Base-by-base conservation (phyloP, 1,140 invertebrate species). In the Lepidurus packardi region DNA sequence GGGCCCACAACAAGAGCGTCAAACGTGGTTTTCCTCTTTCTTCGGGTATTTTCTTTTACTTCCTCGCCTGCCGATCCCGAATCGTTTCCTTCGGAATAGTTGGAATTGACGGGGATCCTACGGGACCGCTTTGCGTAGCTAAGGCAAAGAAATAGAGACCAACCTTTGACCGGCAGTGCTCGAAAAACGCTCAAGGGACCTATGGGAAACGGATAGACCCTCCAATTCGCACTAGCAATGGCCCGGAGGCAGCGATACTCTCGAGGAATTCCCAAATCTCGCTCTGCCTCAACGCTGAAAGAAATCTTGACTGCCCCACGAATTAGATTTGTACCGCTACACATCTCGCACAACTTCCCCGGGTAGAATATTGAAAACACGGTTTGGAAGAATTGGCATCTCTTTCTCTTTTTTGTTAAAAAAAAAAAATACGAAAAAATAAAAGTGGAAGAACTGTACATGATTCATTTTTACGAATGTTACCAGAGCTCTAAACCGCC, bases 61-160 rank as follows among this genome's bases (percentile, higher is more conserved):
- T 65, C 9, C 16, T 13, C 6, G 53, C 7, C 16, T n/a, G 53
- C 4, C 21, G 16, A 7, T 13, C 53, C 16, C 16, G 21, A 65
- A 21, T 16, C 7, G 53, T 65, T 65, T 65, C 21, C 53, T 21
- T 1, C n/a, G 7, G 53, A 21, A 65, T n/a, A 21, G 53, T 65
- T 65, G 53, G 53, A 65, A 65, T 65, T 65, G 53, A 65, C 53
- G 21, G 4, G 21, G 53, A 65, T 65, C 53, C 53, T 65, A 16
- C 6, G 53, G 53, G 53, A 65, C 53, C 53, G 53, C 53, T 65
- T 65, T 65, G 53, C n/a, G 53, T 65, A 65, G 53, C 53, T 65
- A 65, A 65, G 53, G 53, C 53, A 65, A 65, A 65, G 53, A 65
- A 65, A 65, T 65, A 65, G 53, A 65, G 53, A n/a, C 53, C 53